phyloP scores from a whole-genome alignment of 2,113 vertebrate genomes.

The Pollachius pollachius region DNA sequence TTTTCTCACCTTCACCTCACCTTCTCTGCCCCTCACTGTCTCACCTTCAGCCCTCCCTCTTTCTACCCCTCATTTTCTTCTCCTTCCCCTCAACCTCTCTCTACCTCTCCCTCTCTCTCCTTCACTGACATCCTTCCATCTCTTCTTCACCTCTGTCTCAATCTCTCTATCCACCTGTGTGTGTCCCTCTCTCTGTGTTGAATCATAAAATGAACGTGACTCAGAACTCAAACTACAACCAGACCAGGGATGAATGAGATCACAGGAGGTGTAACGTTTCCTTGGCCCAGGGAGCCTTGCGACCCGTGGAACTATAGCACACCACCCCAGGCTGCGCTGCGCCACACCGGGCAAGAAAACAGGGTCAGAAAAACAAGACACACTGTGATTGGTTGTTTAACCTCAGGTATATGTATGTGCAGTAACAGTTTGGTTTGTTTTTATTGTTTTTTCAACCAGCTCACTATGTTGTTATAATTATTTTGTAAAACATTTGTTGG shows the following conservation, averaged over 20 bases:
- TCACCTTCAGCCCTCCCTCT: constrained; percentile 66
- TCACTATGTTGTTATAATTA: too few species aligned
- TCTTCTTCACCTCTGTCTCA: constrained; percentile 57
- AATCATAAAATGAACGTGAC: constrained; percentile 69
- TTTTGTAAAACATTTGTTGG: too few species aligned
- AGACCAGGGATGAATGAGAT: constrained; percentile 98
- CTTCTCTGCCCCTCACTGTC: too few species aligned
- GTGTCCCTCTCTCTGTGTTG: constrained; percentile 88
- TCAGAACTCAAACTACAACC: constrained; percentile 88
- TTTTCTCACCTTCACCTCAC: too few species aligned
- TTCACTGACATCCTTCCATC: constrained; percentile 25
- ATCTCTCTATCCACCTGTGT: constrained; percentile 56
- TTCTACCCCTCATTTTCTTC: constrained; percentile 71
- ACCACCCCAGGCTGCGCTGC: too few species aligned
- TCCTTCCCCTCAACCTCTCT: too few species aligned
- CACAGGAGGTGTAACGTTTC: constrained; percentile 97
- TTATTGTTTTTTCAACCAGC: too few species aligned
- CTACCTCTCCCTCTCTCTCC: constrained; percentile 60
- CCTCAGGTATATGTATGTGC: too few species aligned
- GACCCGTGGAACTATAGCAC: constrained; percentile 51
- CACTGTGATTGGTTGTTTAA: too few species aligned
- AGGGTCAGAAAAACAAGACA: too few species aligned
- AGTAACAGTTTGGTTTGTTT: too few species aligned
- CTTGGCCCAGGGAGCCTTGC: constrained; percentile 89
- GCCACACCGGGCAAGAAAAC: too few species aligned